Conservation (phyloP, 2,113 vertebrate species). For the Tringa solitaria region DNA sequence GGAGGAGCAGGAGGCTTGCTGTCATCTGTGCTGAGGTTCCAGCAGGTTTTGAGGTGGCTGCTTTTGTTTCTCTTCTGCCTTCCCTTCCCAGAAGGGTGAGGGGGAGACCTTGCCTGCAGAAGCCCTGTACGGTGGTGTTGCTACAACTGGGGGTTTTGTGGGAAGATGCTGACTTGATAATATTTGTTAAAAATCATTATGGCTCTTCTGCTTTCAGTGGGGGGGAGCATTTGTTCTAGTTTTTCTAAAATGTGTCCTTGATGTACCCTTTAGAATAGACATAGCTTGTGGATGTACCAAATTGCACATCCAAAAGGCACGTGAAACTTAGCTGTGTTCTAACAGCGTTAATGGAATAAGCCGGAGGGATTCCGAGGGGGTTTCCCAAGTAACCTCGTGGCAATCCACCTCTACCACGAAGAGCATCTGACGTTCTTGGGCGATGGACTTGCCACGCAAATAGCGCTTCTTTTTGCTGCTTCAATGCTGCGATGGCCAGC, state of each 20-base stretch:
- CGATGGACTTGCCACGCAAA: neutral
- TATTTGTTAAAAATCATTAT: neutral
- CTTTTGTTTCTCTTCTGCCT: neutral
- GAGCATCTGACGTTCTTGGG: neutral
- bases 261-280: neutral
- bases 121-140: fast-evolving
- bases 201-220: neutral
- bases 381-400: neutral
- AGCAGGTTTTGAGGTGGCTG: neutral
- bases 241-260: neutral
- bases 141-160: no score
- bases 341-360: neutral
- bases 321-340: neutral
- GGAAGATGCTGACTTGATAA: neutral
- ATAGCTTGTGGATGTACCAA: fast-evolving
- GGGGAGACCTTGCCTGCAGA: neutral
- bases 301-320: fast-evolving
- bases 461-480: neutral
- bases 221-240: neutral
- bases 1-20: neutral
- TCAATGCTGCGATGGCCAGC: neutral
- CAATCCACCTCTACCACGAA: neutral
- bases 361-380: neutral
- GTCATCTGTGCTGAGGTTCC: neutral
- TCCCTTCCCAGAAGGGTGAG: neutral